Conservation (phyloP, 2,797 vertebrate genomes). For the Sebastes baramenuke region DNA sequence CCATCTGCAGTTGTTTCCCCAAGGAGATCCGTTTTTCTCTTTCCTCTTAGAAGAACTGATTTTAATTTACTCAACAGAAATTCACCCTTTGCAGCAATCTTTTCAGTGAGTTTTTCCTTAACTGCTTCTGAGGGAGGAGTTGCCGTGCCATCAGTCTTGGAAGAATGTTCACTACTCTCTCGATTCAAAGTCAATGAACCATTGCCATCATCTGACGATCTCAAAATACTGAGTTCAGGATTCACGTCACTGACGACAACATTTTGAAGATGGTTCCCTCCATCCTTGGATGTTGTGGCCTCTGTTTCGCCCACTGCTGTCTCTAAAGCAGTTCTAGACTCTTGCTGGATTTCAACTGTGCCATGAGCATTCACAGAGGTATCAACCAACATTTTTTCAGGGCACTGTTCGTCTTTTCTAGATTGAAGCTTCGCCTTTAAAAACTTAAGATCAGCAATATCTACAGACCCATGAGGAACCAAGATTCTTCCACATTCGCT, state of each 20-base stretch:
- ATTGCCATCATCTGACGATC: not conserved
- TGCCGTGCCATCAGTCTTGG: not conserved
- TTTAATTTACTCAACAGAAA: constrained; percentile 75
- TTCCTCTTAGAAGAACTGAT: constrained; percentile 71
- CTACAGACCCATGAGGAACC: constrained; percentile 78
- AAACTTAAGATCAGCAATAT: constrained; percentile 44
- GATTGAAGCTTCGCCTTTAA: constrained; percentile 28
- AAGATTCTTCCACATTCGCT: constrained; percentile 82
- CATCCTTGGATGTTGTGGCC: constrained; percentile 2
- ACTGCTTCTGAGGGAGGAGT: constrained; percentile 3
- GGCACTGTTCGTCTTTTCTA: constrained; percentile 9
- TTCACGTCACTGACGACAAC: not conserved
- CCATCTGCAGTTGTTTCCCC: not conserved
- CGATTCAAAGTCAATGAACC: not conserved
- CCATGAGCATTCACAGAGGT: not conserved
- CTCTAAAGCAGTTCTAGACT: constrained; percentile 11
- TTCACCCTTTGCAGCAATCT: constrained; percentile 37
- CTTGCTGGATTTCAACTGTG: constrained; percentile 10
- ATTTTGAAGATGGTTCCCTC: not conserved
- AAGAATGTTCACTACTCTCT: constrained; percentile 8
- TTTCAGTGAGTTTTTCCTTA: constrained; percentile 33
- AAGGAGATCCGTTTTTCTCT: constrained; percentile 39
- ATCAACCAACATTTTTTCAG: constrained; percentile 34
- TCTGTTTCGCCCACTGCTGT: not conserved
- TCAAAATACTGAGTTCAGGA: constrained; percentile 5